Evolutionary conservation across 2,113 vertebrate species (phyloP).

Genomic region (Stegastes partitus): DNA sequence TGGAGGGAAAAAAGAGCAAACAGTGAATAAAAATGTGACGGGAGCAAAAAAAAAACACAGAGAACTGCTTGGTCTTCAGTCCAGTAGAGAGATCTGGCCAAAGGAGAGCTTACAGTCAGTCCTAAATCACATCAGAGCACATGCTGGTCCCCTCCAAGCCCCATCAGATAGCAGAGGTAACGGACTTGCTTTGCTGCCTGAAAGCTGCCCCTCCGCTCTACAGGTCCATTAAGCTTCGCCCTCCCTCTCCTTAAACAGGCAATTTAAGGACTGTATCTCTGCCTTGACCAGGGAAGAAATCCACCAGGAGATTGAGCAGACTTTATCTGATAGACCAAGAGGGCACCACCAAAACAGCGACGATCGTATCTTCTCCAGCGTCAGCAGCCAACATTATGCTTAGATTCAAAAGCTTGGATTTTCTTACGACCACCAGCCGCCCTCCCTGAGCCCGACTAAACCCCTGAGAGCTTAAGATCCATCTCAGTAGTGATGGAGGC

Average conservation of each 20-base stretch:
- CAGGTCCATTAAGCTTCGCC: slow-evolving; percentile 43
- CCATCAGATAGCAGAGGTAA: slow-evolving; percentile 10
- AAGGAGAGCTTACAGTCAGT: background rate
- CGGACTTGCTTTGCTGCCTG: slow-evolving; percentile 4
- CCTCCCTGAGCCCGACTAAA: background rate
- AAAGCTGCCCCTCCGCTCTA: slow-evolving; percentile 24
- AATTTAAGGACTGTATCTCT: slow-evolving; percentile 45
- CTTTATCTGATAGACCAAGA: background rate
- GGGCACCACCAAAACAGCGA: slow-evolving; percentile 6
- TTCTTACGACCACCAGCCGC: background rate
- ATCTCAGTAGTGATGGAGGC: background rate
- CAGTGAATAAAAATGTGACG: too few relatives aligned
- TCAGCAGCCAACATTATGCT: slow-evolving; percentile 1
- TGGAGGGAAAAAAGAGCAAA: too few relatives aligned
- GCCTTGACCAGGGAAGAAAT: slow-evolving; percentile 37
- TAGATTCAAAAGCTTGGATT: background rate
- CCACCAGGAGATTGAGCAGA: slow-evolving; percentile 12
- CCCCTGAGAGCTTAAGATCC: background rate
- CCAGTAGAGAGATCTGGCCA: background rate
- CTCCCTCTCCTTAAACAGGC: background rate
- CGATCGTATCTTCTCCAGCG: slow-evolving; percentile 7
- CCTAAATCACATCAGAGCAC: slow-evolving; percentile 2
- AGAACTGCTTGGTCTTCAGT: too few relatives aligned
- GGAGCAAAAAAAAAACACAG: too few relatives aligned
- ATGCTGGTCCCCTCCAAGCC: background rate